These are phyloP conservation scores for Allacma fusca DNA, from an alignment of 2,888 invertebrate species.

Conservation along the genomic window DNA sequence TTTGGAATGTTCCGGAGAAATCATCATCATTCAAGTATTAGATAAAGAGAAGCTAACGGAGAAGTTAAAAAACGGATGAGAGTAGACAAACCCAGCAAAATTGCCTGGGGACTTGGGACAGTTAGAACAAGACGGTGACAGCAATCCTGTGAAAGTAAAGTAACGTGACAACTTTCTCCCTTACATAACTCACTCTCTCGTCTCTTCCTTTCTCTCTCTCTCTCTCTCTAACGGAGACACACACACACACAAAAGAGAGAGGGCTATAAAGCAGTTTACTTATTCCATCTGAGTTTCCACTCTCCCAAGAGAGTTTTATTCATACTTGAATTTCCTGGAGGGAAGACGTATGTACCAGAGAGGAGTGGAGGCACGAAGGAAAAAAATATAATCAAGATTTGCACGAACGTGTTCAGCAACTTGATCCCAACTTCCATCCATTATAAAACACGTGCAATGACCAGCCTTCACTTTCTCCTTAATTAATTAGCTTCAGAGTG, in stretches of 20 bases:
- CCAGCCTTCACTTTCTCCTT: too few relatives aligned
- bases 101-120: slow-evolving; percentile 59
- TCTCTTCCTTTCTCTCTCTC: background rate
- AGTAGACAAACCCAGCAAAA: slow-evolving; percentile 54
- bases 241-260: too few relatives aligned
- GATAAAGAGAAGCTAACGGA: background rate
- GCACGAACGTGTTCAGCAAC: background rate
- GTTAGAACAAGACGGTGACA: slow-evolving; percentile 36
- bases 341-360: background rate
- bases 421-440: background rate
- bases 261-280: slow-evolving; percentile 57
- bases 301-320: slow-evolving; percentile 26
- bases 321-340: slow-evolving; percentile 17
- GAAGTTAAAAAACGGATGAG: slow-evolving; percentile 28
- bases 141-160: slow-evolving; percentile 8
- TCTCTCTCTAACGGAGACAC: too few relatives aligned
- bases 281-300: slow-evolving; percentile 51
- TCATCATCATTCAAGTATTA: slow-evolving; percentile 11
- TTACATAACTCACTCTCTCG: background rate
- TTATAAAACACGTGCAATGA: too few relatives aligned
- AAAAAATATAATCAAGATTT: slow-evolving; percentile 27
- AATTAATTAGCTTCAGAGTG: too few relatives aligned
- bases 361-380: background rate
- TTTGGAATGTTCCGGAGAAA: background rate
- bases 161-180: slow-evolving; percentile 60